phyloP scores from a whole-genome alignment of 2,797 vertebrate genomes.

The Mormyrops boulengeri region DNA sequence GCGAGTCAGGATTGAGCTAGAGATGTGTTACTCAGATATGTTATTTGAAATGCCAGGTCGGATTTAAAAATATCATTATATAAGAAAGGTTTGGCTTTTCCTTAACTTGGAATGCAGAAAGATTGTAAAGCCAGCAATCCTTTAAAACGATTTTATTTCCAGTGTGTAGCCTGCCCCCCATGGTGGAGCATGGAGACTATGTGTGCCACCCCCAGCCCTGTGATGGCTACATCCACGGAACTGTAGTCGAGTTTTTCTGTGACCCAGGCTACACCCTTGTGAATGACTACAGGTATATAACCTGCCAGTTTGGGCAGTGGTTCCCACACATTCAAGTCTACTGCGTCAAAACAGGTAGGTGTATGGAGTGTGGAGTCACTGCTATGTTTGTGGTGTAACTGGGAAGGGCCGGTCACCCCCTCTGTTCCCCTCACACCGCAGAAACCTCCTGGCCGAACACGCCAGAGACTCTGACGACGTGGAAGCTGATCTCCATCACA shows the following conservation, averaged over 20 bases:
- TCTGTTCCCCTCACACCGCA: constrained; percentile 32
- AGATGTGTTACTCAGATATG: background rate
- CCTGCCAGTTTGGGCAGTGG: constrained; percentile 78
- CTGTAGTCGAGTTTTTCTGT: constrained; percentile 78
- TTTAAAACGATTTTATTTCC: constrained; percentile 28
- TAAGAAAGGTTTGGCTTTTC: background rate
- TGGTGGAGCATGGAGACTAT: constrained; percentile 76
- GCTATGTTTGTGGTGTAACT: background rate
- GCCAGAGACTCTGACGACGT: constrained; percentile 71
- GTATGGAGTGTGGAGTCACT: background rate
- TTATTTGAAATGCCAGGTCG: background rate
- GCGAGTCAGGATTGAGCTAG: background rate
- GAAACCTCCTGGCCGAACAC: constrained; percentile 70
- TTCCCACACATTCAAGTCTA: constrained; percentile 73
- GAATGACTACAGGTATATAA: constrained; percentile 80
- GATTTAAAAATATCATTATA: background rate
- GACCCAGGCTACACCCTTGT: constrained; percentile 73
- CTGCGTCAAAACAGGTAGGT: constrained; percentile 69
- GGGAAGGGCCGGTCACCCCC: background rate
- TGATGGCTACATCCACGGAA: constrained; percentile 73
- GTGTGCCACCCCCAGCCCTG: constrained; percentile 77
- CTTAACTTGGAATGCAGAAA: background rate
- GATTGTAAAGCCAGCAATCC: background rate
- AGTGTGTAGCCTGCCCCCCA: constrained; percentile 77
- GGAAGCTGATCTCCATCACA: constrained; percentile 79